These are phyloP conservation scores for Euura lappo DNA, from an alignment of 1,140 invertebrate genomes.

Conservation along the genomic window DNA sequence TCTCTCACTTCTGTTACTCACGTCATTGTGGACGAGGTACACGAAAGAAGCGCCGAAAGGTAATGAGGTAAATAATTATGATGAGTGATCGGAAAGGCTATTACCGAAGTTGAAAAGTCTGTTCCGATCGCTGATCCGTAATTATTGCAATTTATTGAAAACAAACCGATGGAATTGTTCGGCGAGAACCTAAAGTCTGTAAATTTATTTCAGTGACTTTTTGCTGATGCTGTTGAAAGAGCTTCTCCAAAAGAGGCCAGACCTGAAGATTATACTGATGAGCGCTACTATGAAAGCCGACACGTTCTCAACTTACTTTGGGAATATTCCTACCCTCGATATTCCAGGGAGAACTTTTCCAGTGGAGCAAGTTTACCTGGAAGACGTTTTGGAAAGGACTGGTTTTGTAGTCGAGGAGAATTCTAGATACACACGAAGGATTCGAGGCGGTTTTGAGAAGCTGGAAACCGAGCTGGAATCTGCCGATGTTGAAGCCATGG, in stretches of 20 bases:
- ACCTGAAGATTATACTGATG: constrained; percentile 86
- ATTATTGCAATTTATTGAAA: neutral
- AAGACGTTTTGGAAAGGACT: constrained; percentile 75
- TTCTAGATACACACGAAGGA: constrained; percentile 69
- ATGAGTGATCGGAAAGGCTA: neutral
- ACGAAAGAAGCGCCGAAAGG: constrained; percentile 87
- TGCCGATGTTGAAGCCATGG: constrained; percentile 61
- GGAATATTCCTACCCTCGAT: constrained; percentile 70
- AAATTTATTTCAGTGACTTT: constrained; percentile 71
- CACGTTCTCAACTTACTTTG: constrained; percentile 82
- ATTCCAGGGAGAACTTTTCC: constrained; percentile 84
- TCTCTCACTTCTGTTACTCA: constrained; percentile 75
- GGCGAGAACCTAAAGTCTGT: no score
- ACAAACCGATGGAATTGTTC: no score
- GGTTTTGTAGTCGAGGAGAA: constrained; percentile 76
- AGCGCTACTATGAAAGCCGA: constrained; percentile 85
- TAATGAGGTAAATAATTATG: constrained; percentile 28
- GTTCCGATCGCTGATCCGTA: neutral
- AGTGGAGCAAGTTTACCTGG: constrained; percentile 79
- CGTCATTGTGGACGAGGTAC: constrained; percentile 89
- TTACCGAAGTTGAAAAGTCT: no score
- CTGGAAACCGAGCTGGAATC: constrained; percentile 67
- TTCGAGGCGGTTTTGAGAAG: constrained; percentile 63
- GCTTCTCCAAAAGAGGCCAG: constrained; percentile 69
- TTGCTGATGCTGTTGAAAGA: constrained; percentile 80